These are phyloP conservation scores for Desmophyllum pertusum DNA, from an alignment of 92 coral and sea anemone genomes.

Conservation along the genomic window DNA sequence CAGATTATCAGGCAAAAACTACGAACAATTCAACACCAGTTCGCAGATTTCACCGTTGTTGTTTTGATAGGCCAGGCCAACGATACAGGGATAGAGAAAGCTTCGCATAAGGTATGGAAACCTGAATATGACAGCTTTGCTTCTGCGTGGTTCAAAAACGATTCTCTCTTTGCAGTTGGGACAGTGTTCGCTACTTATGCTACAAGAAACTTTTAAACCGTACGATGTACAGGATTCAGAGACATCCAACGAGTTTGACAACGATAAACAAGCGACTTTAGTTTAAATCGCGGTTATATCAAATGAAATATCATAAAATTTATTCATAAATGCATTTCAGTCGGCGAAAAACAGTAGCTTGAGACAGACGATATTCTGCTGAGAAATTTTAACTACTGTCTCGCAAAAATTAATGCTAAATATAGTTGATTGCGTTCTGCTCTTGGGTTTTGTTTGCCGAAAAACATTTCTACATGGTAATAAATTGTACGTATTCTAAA, in stretches of 20 bases:
- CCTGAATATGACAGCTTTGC: constrained; percentile 88
- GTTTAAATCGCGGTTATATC: neutral
- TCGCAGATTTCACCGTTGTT: constrained; percentile 64
- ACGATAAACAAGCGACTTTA: neutral
- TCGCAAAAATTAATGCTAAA: neutral
- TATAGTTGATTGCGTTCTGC: constrained; percentile 1
- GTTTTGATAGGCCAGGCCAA: constrained; percentile 78
- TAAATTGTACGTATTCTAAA: neutral
- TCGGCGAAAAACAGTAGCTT: neutral
- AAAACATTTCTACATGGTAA: neutral
- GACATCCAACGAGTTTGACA: neutral
- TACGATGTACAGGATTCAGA: neutral
- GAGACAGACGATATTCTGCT: neutral
- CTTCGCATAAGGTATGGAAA: constrained; percentile 86
- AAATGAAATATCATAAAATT: neutral
- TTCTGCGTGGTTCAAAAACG: constrained; percentile 87
- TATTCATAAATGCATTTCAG: neutral
- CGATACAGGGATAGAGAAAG: constrained; percentile 84
- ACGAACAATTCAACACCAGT: constrained; percentile 32
- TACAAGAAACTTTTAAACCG: constrained; percentile 17
- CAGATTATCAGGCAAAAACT: constrained; percentile 75
- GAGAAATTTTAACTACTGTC: neutral
- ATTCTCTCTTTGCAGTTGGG: constrained; percentile 83
- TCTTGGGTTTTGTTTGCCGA: constrained; percentile 1
- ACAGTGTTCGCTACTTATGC: constrained; percentile 77